Conservation (phyloP, 2,888 invertebrate species). For the Lypha dubia region DNA sequence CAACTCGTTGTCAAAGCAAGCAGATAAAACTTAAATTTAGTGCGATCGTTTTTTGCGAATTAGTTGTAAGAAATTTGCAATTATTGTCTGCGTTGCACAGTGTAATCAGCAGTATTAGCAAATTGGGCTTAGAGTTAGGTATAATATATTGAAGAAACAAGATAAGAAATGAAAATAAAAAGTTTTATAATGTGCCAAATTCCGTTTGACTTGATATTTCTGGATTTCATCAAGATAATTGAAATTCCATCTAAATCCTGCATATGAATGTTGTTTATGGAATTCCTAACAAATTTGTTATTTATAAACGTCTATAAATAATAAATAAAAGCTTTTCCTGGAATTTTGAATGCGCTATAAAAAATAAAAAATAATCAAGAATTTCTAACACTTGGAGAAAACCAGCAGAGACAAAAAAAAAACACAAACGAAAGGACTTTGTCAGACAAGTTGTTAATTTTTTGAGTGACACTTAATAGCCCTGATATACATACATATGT, state of each 20-base stretch:
- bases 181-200: too few species aligned
- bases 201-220: too few species aligned
- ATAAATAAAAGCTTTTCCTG: constrained; percentile 19
- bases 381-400: constrained; percentile 16
- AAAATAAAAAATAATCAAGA: constrained; percentile 1
- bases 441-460: constrained; percentile 18
- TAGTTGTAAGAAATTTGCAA: too few species aligned
- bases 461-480: constrained; percentile 49
- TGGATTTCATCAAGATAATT: not conserved
- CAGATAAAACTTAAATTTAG: too few species aligned
- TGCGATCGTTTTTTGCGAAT: too few species aligned
- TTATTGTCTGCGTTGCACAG: too few species aligned
- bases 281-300: not conserved
- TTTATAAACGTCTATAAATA: not conserved
- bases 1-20: too few species aligned
- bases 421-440: constrained; percentile 7
- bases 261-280: constrained; percentile 1
- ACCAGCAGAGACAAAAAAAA: not conserved
- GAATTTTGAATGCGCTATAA: constrained; percentile 12
- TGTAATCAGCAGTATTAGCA: too few species aligned
- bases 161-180: too few species aligned
- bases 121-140: too few species aligned
- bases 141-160: too few species aligned
- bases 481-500: constrained; percentile 12
- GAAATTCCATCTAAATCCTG: not conserved